Percentiles rank a stretch among this genome's conserved stretches.
Evolutionary conservation across 2,113 vertebrate genomes (phyloP).

Genomic region (Amphiprion ocellaris): DNA sequence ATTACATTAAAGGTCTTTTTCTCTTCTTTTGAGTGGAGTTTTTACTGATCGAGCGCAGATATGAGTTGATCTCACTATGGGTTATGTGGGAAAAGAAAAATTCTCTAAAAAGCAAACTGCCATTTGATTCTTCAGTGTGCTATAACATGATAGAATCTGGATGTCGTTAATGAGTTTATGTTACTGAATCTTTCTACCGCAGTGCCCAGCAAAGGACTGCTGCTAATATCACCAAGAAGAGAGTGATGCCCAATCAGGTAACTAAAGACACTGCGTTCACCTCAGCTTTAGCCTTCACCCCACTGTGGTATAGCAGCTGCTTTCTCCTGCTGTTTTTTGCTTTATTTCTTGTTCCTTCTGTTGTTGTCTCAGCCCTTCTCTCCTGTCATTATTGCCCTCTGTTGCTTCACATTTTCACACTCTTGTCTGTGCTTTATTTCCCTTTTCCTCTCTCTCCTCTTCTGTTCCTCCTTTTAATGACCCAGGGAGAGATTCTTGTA

Average conservation of each 20-base stretch:
- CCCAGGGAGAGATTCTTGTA: conserved; percentile 89
- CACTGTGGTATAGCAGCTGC: conserved; percentile 41
- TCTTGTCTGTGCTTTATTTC: conserved; percentile 67
- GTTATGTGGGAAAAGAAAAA: too few relatives aligned
- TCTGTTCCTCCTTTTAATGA: conserved; percentile 42
- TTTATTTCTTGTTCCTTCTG: conserved; percentile 1
- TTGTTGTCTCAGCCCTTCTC: conserved; percentile 23
- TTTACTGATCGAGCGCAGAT: too few relatives aligned
- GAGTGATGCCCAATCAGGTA: conserved; percentile 95
- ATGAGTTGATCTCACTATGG: too few relatives aligned
- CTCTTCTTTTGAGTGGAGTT: too few relatives aligned
- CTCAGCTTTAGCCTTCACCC: conserved; percentile 36
- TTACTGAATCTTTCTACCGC: conserved; percentile 43
- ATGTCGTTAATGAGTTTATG: neutral
- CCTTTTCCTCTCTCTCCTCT: conserved; percentile 34
- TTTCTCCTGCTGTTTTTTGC: conserved; percentile 3
- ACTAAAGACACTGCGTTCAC: neutral
- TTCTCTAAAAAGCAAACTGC: too few relatives aligned
- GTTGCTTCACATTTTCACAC: conserved; percentile 67
- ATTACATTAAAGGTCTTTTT: too few relatives aligned
- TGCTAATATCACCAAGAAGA: conserved; percentile 92
- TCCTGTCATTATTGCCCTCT: conserved; percentile 40
- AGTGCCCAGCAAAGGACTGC: conserved; percentile 94
- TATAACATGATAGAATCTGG: too few relatives aligned
- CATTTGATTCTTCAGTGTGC: too few relatives aligned